Evolutionary conservation across 1,140 invertebrate species (phyloP), one percentile per base, ranked within the genome.

Genomic region (Ips nitidus): DNA sequence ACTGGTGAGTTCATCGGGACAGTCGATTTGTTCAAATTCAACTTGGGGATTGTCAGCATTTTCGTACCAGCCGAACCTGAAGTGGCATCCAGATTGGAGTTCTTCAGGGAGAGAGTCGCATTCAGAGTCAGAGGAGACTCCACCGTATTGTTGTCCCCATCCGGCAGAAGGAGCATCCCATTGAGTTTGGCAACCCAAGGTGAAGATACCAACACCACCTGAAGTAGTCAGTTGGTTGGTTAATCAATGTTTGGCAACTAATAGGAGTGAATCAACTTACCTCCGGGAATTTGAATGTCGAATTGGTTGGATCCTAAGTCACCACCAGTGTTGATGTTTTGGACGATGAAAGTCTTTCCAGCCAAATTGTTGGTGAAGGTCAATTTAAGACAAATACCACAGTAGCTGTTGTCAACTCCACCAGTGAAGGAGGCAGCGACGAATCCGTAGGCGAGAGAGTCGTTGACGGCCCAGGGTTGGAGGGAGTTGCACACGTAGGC

Each of bases 131-230:
- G 66, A 69, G 8, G 40, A n/a, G 1, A 70, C 50, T 37, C 67
- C 67, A 37, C 67, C 67, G 52, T 70, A 66, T 62, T 73, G 71
- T 7, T 61, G 8, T 39, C 71, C 71, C 71, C 71, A 73, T 7
- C 71, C 68, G 50, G 4, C 52, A 40, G 53, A 56, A 47, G 71
- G 61, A 47, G 62, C 50, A 58, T 70, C 66, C 71, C 71, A 72
- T 50, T 72, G 71, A 52, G 41, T 59, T 55, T 47, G 42, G 41
- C 71, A 73, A 41, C 71, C 71, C 7, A 22, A 7, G 22, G 67
- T 66, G 59, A 70, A 70, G 22, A 62, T 57, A 5, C 71, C 71
- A 52, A 73, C 68, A 42, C 71, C 71, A 67, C 71, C 71, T 70
- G 37, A 41, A 64, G 64, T 61, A 67, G 4, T 55, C 37, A 5